These are phyloP conservation scores for Euphydryas editha DNA, from an alignment of 2,888 invertebrate species.

Conservation along the genomic window DNA sequence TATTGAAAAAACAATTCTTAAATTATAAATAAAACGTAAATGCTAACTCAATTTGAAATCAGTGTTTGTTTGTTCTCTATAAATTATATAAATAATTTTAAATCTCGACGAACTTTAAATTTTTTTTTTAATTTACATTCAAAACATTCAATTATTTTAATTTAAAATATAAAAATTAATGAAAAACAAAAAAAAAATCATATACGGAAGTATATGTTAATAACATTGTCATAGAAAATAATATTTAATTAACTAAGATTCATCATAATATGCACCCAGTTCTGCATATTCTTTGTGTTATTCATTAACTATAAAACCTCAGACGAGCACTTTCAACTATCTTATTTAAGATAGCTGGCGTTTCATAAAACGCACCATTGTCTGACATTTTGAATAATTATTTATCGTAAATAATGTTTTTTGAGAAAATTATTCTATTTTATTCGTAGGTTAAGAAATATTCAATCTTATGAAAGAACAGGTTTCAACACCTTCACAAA, in stretches of 20 bases:
- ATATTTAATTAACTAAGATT: constrained; percentile 27
- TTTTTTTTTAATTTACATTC: too few species aligned
- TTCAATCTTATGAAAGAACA: constrained; percentile 64
- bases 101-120: too few species aligned
- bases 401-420: not conserved
- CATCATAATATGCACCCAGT: constrained; percentile 39
- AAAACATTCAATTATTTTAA: too few species aligned
- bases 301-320: constrained; percentile 52
- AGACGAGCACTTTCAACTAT: constrained; percentile 27
- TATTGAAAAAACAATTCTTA: not conserved
- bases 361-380: not conserved
- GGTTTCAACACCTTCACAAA: constrained; percentile 55
- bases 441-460: constrained; percentile 66
- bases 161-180: too few species aligned
- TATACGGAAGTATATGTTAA: too few species aligned
- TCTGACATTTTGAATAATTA: not conserved
- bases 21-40: not conserved
- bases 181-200: too few species aligned
- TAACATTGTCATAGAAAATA: constrained; percentile 10
- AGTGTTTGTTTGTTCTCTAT: not conserved
- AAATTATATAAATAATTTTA: too few species aligned
- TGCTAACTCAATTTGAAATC: not conserved
- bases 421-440: too few species aligned
- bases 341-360: not conserved
- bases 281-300: constrained; percentile 48